A percentile compares a stretch with the other conserved stretches of the same genome.
These are phyloP conservation scores for Euclidia mi DNA, from an alignment of 2,888 invertebrate genomes.

Conservation along the genomic window DNA sequence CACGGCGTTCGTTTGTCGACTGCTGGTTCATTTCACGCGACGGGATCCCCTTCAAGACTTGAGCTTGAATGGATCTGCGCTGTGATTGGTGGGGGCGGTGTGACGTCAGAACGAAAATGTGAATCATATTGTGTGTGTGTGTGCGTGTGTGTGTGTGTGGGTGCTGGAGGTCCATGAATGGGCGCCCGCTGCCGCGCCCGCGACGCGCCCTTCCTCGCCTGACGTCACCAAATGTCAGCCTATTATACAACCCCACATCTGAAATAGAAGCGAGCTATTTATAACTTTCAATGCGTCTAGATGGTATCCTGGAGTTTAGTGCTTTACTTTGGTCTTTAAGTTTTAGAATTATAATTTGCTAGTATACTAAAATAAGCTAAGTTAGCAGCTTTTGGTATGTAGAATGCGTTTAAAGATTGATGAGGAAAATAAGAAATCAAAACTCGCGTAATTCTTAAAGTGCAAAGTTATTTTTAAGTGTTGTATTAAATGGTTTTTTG, in stretches of 20 bases:
- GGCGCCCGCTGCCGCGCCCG: constrained; percentile 80
- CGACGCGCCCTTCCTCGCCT: constrained; percentile 75
- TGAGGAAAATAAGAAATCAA: too few relatives aligned
- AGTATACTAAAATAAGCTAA: too few relatives aligned
- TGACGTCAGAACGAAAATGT: constrained; percentile 93
- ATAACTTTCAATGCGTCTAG: constrained; percentile 65
- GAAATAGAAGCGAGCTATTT: constrained; percentile 73
- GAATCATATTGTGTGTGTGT: constrained; percentile 86
- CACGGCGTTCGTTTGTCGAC: constrained; percentile 81
- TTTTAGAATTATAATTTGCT: too few relatives aligned
- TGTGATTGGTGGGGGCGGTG: constrained; percentile 90
- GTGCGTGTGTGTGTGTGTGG: constrained; percentile 65
- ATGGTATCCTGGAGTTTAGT: too few relatives aligned
- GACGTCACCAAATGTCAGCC: constrained; percentile 80
- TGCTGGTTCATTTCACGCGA: constrained; percentile 81
- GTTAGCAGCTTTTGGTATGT: too few relatives aligned
- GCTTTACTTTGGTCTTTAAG: too few relatives aligned
- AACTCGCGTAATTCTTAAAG: too few relatives aligned
- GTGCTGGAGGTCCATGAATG: constrained; percentile 78
- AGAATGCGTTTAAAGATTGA: too few relatives aligned
- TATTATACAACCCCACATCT: constrained; percentile 80
- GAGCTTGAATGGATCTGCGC: constrained; percentile 92
- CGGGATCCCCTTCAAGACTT: constrained; percentile 90
- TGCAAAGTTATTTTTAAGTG: too few relatives aligned
- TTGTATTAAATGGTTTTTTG: too few relatives aligned